Evolutionary conservation across 2,113 vertebrate species (phyloP), one percentile per base, ranked within the genome.

Genomic region (Tetraodon nigroviridis): DNA sequence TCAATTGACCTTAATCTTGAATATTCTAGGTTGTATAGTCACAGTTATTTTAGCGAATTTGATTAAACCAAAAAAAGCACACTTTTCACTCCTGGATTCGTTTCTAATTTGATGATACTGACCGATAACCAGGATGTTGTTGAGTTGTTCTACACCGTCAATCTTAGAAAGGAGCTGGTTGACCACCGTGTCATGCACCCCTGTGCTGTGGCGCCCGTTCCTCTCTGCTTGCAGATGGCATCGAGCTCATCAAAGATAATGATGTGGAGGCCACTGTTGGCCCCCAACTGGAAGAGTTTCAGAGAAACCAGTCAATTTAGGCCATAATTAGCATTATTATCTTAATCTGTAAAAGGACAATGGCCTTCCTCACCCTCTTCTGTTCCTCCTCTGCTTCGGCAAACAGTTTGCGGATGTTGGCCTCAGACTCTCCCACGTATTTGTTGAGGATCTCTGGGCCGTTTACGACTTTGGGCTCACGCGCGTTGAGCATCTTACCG

Each of bases 121-220:
- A 99, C 97, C 97, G 5, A 99, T 99, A 74, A 99, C 97, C 27
- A 99, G 90, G 89, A 99, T 99, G 90, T 99, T 99, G 84, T 99
- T 99, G 50, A 99, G 93, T 56, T 99, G 95, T 83, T 99, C 97
- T 46, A 99, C 97, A 0, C 97, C 97, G 1, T 99, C 97, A 0
- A 99, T 99, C 85, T 99, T 99, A 27, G 96, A 99, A 56, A 99
- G 92, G 32, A 99, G 83, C 86, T 99, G 97, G 90, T 99, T 99
- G 73, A 99, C 97, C 0, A 99, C 97, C 0, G 96, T 99, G 81
- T 99, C 97, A 0, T 99, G 97, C 55, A 99, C 97, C 0, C 97
- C 97, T 0, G 97, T 98, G 89, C 96, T 99, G 20, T 94, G 0
- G 95, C 94, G 73, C 94, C 94, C 51, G 94, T 97, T 48, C 96